Conservation (phyloP, 2,113 vertebrate genomes). For the Salvelinus namaycush region DNA sequence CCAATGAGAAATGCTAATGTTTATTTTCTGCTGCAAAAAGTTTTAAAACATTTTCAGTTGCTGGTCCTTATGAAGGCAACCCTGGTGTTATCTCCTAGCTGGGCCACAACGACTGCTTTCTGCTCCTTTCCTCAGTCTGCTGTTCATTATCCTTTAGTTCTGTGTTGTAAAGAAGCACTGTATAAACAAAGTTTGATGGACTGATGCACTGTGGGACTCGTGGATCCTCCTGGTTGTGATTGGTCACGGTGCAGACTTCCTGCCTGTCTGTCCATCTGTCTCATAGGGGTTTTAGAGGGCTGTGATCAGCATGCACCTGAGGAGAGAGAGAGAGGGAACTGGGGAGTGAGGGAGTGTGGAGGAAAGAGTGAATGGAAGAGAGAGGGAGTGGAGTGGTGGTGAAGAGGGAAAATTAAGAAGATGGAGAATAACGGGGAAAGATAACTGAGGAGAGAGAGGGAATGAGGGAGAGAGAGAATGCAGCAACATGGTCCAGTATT, state of each 20-base stretch:
- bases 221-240: slow-evolving; percentile 1
- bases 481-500: too few relatives aligned
- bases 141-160: too few relatives aligned
- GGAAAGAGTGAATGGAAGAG: background rate
- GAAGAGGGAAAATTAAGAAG: too few relatives aligned
- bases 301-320: background rate
- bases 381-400: background rate
- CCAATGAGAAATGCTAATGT: too few relatives aligned
- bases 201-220: background rate
- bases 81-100: too few relatives aligned
- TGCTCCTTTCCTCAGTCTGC: too few relatives aligned
- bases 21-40: too few relatives aligned
- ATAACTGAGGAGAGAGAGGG: too few relatives aligned
- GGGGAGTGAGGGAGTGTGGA: background rate
- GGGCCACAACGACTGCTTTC: background rate
- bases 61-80: too few relatives aligned
- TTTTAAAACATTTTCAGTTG: too few relatives aligned
- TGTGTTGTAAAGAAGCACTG: background rate
- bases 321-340: too few relatives aligned
- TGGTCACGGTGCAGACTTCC: background rate
- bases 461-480: background rate
- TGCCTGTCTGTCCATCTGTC: background rate
- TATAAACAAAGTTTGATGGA: background rate
- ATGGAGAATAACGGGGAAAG: too few relatives aligned
- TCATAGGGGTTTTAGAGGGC: background rate